phyloP scores from a whole-genome alignment of 2,797 vertebrate genomes.

The Oryzias dopingdopingensis region DNA sequence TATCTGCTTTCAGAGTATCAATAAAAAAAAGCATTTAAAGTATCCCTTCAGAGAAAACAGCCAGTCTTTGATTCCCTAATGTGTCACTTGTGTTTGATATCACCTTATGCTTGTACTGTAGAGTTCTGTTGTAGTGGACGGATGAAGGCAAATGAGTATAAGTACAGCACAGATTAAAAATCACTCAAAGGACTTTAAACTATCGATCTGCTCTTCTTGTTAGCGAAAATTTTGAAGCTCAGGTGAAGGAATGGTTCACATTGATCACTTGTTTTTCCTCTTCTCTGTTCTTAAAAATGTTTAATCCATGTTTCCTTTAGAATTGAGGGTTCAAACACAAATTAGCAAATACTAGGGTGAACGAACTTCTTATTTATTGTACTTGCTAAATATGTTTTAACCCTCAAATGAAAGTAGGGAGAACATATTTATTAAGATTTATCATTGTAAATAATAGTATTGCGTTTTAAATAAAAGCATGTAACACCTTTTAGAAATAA shows the following conservation, averaged over 20 bases:
- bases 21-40: slow-evolving; percentile 24
- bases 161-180: slow-evolving; percentile 1
- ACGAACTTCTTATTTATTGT: slow-evolving; percentile 27
- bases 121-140: slow-evolving; percentile 15
- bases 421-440: slow-evolving; percentile 72
- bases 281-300: slow-evolving; percentile 36
- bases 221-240: slow-evolving; percentile 20
- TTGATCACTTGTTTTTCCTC: slow-evolving; percentile 26
- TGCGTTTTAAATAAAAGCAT: slow-evolving; percentile 73
- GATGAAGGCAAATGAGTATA: not conserved
- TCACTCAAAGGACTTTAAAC: slow-evolving; percentile 6
- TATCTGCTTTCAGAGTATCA: slow-evolving; percentile 49
- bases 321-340: slow-evolving; percentile 36
- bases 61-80: slow-evolving; percentile 33
- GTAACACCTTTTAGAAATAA: slow-evolving; percentile 75
- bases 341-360: slow-evolving; percentile 29
- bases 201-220: slow-evolving; percentile 27
- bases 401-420: slow-evolving; percentile 49
- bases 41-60: slow-evolving; percentile 24
- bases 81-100: slow-evolving; percentile 17
- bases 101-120: slow-evolving; percentile 20
- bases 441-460: slow-evolving; percentile 78
- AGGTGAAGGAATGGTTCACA: slow-evolving; percentile 24
- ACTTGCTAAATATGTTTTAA: slow-evolving; percentile 55
- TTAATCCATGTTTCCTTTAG: slow-evolving; percentile 40